A percentile compares a stretch with the other conserved stretches of the same genome.
Conservation (phyloP, 2,888 invertebrate genomes). For the Hypomecis atomaria region DNA sequence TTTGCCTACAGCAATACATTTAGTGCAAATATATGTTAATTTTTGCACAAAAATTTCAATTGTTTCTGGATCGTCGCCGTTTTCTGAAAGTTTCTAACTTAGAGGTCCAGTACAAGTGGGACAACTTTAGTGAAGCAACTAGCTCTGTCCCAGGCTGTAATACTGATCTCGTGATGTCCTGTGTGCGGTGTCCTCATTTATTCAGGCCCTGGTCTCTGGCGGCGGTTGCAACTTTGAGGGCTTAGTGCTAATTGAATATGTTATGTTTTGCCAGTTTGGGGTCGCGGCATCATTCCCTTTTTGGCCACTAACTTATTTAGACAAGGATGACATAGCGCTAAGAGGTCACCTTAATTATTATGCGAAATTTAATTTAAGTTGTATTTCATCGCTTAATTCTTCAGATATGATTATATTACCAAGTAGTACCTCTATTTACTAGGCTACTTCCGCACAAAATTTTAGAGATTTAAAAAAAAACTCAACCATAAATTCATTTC, state of each 20-base stretch:
- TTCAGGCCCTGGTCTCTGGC: constrained; percentile 54
- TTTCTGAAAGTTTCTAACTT: too few species aligned
- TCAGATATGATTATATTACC: too few species aligned
- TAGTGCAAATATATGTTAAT: too few species aligned
- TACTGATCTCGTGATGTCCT: constrained; percentile 3
- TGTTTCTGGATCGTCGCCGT: too few species aligned
- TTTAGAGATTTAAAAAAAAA: too few species aligned
- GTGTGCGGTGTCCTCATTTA: constrained; percentile 63
- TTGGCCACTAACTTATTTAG: constrained; percentile 30
- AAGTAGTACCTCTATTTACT: too few species aligned
- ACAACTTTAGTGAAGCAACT: not conserved
- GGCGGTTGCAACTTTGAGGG: constrained; percentile 50
- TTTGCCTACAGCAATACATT: too few species aligned
- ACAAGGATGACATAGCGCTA: constrained; percentile 1
- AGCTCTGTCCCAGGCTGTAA: not conserved
- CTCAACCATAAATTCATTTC: too few species aligned
- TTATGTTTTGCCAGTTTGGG: constrained; percentile 29
- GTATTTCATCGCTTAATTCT: too few species aligned
- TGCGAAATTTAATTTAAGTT: not conserved
- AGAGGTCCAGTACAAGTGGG: not conserved
- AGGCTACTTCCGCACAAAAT: too few species aligned
- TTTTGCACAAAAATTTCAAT: too few species aligned
- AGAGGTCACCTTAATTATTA: not conserved
- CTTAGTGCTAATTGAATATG: constrained; percentile 41
- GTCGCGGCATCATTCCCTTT: constrained; percentile 24